Percentiles rank a stretch among this genome's conserved stretches.
phyloP scores from a whole-genome alignment of 1,140 invertebrate genomes.

The Euborellia annulipes region DNA sequence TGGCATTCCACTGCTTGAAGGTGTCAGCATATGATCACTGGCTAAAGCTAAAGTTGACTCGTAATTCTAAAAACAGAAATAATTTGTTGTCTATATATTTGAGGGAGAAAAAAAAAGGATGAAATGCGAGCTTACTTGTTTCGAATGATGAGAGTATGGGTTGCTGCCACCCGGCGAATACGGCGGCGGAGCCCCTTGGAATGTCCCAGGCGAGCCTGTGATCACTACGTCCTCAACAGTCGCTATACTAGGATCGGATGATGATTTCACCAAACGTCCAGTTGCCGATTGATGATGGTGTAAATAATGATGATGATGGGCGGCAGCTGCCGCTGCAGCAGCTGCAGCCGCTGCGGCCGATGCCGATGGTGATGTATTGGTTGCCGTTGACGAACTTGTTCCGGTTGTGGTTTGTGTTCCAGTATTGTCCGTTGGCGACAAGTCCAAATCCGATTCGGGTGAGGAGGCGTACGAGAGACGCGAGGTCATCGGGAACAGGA shows the following conservation, averaged over 20 bases:
- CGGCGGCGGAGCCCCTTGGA: slow-evolving; percentile 46
- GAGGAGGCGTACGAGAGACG: slow-evolving; percentile 89
- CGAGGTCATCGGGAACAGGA: slow-evolving; percentile 94
- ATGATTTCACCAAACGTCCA: slow-evolving; percentile 57
- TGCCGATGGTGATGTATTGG: too few relatives aligned
- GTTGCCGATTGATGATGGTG: slow-evolving; percentile 10
- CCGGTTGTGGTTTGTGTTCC: background rate
- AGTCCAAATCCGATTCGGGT: slow-evolving; percentile 85
- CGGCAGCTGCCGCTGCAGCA: background rate
- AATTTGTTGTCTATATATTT: too few relatives aligned
- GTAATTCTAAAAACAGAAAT: too few relatives aligned
- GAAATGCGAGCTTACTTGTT: slow-evolving; percentile 13
- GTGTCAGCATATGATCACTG: too few relatives aligned
- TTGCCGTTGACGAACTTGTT: background rate
- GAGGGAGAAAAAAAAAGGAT: too few relatives aligned
- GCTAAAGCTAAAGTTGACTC: too few relatives aligned
- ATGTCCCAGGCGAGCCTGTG: slow-evolving; percentile 21
- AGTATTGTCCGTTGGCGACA: slow-evolving; percentile 33
- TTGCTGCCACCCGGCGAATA: slow-evolving; percentile 38
- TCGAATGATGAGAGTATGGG: slow-evolving; percentile 20
- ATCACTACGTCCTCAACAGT: slow-evolving; percentile 43
- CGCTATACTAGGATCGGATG: slow-evolving; percentile 69
- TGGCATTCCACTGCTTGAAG: too few relatives aligned
- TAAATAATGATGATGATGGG: slow-evolving; percentile 11
- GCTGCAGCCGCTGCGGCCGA: background rate